phyloP scores from a whole-genome alignment of 1,140 invertebrate species.

The Tetramorium simillimum region DNA sequence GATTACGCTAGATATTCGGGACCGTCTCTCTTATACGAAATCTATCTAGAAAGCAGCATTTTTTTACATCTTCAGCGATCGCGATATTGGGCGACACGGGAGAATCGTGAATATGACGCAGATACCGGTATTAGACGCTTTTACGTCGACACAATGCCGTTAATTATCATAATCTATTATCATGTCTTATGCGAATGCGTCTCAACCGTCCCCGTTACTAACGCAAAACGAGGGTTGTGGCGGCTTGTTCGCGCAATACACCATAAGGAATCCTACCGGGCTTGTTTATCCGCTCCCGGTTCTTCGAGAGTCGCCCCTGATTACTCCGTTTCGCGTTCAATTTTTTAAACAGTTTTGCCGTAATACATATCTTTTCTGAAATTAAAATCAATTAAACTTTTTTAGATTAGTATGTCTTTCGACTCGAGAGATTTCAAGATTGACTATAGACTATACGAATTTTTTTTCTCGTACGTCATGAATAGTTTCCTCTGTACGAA shows the following conservation, averaged over 20 bases:
- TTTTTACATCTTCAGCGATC: slow-evolving; percentile 69
- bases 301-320: slow-evolving; percentile 55
- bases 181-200: slow-evolving; percentile 75
- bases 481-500: neutral
- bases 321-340: slow-evolving; percentile 14
- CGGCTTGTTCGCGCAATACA: slow-evolving; percentile 25
- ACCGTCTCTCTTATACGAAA: slow-evolving; percentile 34
- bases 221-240: slow-evolving; percentile 56
- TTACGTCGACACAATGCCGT: slow-evolving; percentile 81
- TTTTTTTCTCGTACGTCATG: neutral
- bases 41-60: slow-evolving; percentile 65
- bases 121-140: slow-evolving; percentile 73
- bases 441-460: neutral
- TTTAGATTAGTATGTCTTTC: neutral
- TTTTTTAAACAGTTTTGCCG: neutral
- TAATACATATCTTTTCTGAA: neutral
- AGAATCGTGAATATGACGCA: slow-evolving; percentile 70
- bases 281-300: slow-evolving; percentile 51
- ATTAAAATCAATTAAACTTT: slow-evolving; percentile 39
- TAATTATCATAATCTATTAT: slow-evolving; percentile 85
- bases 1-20: slow-evolving; percentile 19
- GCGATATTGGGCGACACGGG: slow-evolving; percentile 57
- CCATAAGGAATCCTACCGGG: slow-evolving; percentile 53
- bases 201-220: slow-evolving; percentile 63
- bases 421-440: neutral